Percentiles rank a stretch among this genome's conserved stretches.
Evolutionary conservation across 2,888 invertebrate species (phyloP).

Genomic region (Chouioia cunea): DNA sequence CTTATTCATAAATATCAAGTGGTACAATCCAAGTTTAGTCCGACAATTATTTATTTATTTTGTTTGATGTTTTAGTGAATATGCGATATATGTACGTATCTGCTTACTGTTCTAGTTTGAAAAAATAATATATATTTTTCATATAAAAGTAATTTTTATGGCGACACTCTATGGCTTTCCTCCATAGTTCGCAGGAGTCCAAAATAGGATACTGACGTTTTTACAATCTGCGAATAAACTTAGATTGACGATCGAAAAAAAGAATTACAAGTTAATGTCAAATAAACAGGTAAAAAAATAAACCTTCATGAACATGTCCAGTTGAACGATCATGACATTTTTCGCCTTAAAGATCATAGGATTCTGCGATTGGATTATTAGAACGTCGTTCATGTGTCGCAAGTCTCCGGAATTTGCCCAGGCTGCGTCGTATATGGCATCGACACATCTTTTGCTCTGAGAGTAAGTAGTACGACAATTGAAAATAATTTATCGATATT

Average conservation of each 20-base stretch:
- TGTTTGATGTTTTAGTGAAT: too few species aligned
- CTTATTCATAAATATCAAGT: too few species aligned
- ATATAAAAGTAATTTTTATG: neutral
- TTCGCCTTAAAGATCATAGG: conserved; percentile 52
- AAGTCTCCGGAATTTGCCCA: conserved; percentile 51
- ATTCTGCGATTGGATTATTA: conserved; percentile 51
- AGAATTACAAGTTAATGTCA: neutral
- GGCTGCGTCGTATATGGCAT: conserved; percentile 50
- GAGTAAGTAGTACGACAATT: neutral
- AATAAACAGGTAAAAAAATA: neutral
- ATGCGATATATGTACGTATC: too few species aligned
- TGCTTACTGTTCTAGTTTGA: too few species aligned
- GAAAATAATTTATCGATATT: neutral
- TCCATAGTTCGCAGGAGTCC: conserved; percentile 5
- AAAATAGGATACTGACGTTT: conserved; percentile 1
- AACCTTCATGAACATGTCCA: conserved; percentile 44
- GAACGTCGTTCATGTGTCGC: conserved; percentile 47
- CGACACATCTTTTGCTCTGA: conserved; percentile 52
- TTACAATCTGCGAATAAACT: conserved; percentile 5
- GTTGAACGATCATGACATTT: conserved; percentile 4
- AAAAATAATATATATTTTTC: neutral
- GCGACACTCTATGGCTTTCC: neutral
- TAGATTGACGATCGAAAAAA: neutral
- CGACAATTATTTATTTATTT: too few species aligned
- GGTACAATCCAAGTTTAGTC: too few species aligned